phyloP scores from a whole-genome alignment of 1,140 invertebrate species.

The Glomeris maerens region DNA sequence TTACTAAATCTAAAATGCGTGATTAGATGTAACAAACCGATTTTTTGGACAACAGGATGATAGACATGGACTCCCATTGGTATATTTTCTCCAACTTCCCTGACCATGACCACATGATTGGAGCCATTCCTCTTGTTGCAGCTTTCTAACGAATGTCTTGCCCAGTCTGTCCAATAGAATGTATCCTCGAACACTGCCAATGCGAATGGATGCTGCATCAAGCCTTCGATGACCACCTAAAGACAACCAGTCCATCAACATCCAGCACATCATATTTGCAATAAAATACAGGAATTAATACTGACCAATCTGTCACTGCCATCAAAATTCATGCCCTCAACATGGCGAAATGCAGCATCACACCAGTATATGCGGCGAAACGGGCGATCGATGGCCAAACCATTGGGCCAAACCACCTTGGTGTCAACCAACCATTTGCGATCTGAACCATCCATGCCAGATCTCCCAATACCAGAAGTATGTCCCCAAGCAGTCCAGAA shows the following conservation, averaged over 20 bases:
- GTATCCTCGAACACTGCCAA: slow-evolving; percentile 72
- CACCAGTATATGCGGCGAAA: slow-evolving; percentile 37
- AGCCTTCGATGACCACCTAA: slow-evolving; percentile 18
- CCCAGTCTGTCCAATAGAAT: slow-evolving; percentile 75
- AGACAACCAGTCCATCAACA: neutral
- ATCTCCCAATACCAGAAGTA: slow-evolving; percentile 52
- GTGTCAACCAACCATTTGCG: slow-evolving; percentile 62
- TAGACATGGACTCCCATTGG: slow-evolving; percentile 31
- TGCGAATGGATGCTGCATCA: slow-evolving; percentile 51
- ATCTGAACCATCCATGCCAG: slow-evolving; percentile 68
- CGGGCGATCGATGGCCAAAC: slow-evolving; percentile 42
- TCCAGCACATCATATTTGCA: slow-evolving; percentile 4
- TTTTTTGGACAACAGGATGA: slow-evolving; percentile 29
- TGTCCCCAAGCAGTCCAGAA: slow-evolving; percentile 76
- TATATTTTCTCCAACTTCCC: slow-evolving; percentile 19
- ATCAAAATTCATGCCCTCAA: slow-evolving; percentile 40
- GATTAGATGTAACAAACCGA: slow-evolving; percentile 11
- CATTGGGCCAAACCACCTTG: slow-evolving; percentile 55
- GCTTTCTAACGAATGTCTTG: slow-evolving; percentile 23
- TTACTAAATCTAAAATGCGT: neutral
- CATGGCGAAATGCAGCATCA: slow-evolving; percentile 36
- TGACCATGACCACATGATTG: slow-evolving; percentile 24
- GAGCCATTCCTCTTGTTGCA: slow-evolving; percentile 30
- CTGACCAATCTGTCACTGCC: slow-evolving; percentile 26
- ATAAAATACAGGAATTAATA: slow-evolving; percentile 4